Evolutionary conservation across 2,113 vertebrate species (phyloP), one percentile per base, ranked within the genome.

Genomic region (Mola mola): DNA sequence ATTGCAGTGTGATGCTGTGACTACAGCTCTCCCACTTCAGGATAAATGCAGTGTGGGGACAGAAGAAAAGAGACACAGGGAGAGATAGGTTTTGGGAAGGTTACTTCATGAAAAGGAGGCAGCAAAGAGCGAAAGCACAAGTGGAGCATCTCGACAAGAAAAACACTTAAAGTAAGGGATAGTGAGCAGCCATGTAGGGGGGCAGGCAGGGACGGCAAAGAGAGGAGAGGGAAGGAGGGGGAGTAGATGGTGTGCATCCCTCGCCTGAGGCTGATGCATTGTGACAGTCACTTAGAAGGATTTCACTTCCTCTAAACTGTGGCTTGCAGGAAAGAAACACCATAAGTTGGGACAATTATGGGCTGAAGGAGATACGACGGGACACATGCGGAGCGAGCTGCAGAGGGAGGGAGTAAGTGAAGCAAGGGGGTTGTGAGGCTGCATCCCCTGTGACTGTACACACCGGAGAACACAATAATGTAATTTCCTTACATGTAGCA

Each of bases 281-380:
- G 90, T 82, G 92, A 95, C 94, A 96, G 93, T 94, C 94, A 93
- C 93, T 96, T 93, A 94, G 92, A 89, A 87, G 90, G 90, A 94
- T 95, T 96, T 96, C 84, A 49, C 90, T 94, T 94, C 93, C 91
- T 87, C 90, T 93, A 92, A 94, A 92, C 91, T 87, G 91, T 47
- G 88, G 83, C 92, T 93, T 87, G 90, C 94, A 93, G 89, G 91
- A 86, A n/a, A 93, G 81, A 92, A 85, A 82, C 86, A 85, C 87
- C 92, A 66, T 66, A 88, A 81, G 89, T 90, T 90, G 90, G 89
- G 93, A 94, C 94, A 93, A 92, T 95, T 95, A 95, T 81, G 91
- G 92, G 83, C 89, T 92, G 94, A 95, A 93, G 93, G 88, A 94
- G 94, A 95, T 93, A 93, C 91, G 94, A 94, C 92, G 93, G 93